Base-by-base conservation (phyloP, 1,140 invertebrate species). In the Physella acuta region DNA sequence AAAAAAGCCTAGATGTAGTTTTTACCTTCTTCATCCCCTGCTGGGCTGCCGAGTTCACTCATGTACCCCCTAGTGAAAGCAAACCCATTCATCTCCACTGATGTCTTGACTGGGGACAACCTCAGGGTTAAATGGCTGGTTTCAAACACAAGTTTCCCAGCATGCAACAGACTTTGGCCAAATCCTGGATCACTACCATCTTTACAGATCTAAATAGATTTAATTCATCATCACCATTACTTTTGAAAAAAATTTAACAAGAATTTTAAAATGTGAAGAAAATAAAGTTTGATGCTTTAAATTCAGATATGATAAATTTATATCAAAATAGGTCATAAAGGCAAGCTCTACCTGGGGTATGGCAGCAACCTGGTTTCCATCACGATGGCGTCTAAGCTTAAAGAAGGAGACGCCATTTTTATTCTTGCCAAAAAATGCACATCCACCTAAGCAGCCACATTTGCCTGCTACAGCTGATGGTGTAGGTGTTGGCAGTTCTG, bases 381-480 rank as follows among this genome's bases (percentile, higher is more conserved):
- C 77, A 52, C 74, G 73, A 33, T 71, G 70, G 56, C 89, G 88
- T 75, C 88, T 91, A 0, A 93, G 93, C 78, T 94, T 93, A 69
- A 97, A 94, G 82, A 97, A 96, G 74, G 89, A 90, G 26, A 89
- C 82, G 0, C 95, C 94, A 82, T 95, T 95, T 67, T 77, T 78
- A 74, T 87, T 87, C 24, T 78, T 91, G 3, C 95, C 95, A 84
- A 99, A 99, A 85, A 99, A 99, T 20, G 87, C 86, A 81, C 94
- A 98, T 0, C 95, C 95, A 2, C 97, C 97, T 52, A 93, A 91
- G 85, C 97, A 99, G 0, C 95, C 96, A 84, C 97, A 99, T 74
- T 91, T 92, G n/a, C 88, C 88, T 8, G 87, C 77, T n/a, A 82
- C 77, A 37, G 76, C 26, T 85, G 72, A 88, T 78, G 85, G 71